Evolutionary conservation across 1,140 invertebrate genomes (phyloP).

Genomic region (Yoshiicerus persimilis): DNA sequence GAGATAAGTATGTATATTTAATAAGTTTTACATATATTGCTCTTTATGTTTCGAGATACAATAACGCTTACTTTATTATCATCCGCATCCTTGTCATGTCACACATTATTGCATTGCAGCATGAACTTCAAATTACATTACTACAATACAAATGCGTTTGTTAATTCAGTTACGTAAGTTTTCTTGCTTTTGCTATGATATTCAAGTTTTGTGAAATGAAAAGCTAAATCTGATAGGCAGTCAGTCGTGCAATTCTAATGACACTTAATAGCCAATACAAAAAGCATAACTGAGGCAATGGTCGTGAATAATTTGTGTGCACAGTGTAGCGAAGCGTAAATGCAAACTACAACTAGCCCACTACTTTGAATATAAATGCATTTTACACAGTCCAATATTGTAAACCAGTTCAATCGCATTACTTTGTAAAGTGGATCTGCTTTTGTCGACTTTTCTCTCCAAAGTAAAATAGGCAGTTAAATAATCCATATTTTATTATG

Average conservation of each 20-base stretch:
- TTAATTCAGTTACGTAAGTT: not conserved
- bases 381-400: not conserved
- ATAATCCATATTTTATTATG: not conserved
- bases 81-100: not conserved
- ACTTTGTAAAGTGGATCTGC: not conserved
- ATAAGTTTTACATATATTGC: no score
- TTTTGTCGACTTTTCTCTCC: not conserved
- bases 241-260: conserved; percentile 7
- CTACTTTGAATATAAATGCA: not conserved
- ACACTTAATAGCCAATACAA: not conserved
- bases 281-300: not conserved
- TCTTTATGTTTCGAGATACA: no score
- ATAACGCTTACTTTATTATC: no score
- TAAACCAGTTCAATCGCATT: not conserved
- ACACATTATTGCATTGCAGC: not conserved
- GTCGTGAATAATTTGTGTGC: not conserved
- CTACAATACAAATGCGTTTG: not conserved
- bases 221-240: not conserved
- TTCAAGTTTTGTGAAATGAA: not conserved
- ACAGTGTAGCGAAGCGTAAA: not conserved
- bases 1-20: no score
- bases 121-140: not conserved
- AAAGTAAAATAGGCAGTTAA: no score
- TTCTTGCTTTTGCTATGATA: not conserved
- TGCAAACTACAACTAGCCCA: no score